These are phyloP conservation scores for Epizoanthus illoricatus DNA, from an alignment of 92 coral and sea anemone genomes.

Conservation along the genomic window DNA sequence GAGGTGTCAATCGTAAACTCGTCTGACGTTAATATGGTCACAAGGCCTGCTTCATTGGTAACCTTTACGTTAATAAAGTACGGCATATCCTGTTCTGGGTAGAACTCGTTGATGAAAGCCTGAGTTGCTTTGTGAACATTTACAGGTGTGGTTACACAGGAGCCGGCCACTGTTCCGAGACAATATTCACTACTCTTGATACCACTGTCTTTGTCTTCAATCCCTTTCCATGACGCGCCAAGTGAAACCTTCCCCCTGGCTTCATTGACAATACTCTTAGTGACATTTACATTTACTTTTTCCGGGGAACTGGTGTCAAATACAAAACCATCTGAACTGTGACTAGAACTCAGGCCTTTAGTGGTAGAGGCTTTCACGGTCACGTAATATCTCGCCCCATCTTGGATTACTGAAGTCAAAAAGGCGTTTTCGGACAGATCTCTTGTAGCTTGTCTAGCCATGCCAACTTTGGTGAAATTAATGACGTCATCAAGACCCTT, in stretches of 20 bases:
- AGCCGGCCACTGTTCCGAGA: slow-evolving; percentile 68
- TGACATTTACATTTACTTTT: slow-evolving; percentile 54
- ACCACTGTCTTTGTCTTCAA: slow-evolving; percentile 75
- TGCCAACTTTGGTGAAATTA: slow-evolving; percentile 74
- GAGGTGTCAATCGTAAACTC: slow-evolving; percentile 67
- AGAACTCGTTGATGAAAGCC: slow-evolving; percentile 60
- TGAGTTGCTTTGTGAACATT: slow-evolving; percentile 41
- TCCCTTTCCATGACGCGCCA: slow-evolving; percentile 66
- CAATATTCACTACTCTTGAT: slow-evolving; percentile 66
- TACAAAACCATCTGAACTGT: slow-evolving; percentile 79
- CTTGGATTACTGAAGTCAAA: slow-evolving; percentile 52
- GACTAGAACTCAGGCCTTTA: slow-evolving; percentile 64
- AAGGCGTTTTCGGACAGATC: slow-evolving; percentile 68
- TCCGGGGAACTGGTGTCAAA: slow-evolving; percentile 82
- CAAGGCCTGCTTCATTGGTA: slow-evolving; percentile 74
- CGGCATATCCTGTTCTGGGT: slow-evolving; percentile 53
- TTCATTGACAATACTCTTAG: slow-evolving; percentile 63
- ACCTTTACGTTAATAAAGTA: slow-evolving; percentile 74
- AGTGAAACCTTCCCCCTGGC: slow-evolving; percentile 54
- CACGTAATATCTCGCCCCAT: slow-evolving; percentile 79
- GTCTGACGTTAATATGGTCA: slow-evolving; percentile 68
- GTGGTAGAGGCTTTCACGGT: slow-evolving; percentile 73
- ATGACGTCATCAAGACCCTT: slow-evolving; percentile 64
- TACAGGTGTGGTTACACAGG: slow-evolving; percentile 49
- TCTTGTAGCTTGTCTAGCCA: slow-evolving; percentile 53